A percentile compares a stretch with the other conserved stretches of the same genome.
phyloP scores from a whole-genome alignment of 1,140 invertebrate species.

The Coenobita brevimanus region DNA sequence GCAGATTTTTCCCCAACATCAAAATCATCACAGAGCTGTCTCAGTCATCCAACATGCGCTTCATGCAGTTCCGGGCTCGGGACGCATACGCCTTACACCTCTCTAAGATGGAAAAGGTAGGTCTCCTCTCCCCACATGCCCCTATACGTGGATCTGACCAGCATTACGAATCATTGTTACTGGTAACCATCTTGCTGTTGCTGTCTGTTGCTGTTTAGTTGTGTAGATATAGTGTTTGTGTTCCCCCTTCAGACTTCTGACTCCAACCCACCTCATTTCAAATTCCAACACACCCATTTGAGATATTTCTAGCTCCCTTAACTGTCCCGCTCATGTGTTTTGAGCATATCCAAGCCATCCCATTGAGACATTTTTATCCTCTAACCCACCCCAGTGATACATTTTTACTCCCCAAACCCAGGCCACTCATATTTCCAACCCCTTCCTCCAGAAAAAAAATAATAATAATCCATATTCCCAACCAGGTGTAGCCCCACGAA shows the following conservation, averaged over 20 bases:
- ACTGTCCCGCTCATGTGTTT: too few relatives aligned
- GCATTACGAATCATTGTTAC: constrained; percentile 61
- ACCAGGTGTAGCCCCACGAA: too few relatives aligned
- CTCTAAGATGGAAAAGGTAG: constrained; percentile 99
- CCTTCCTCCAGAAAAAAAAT: too few relatives aligned
- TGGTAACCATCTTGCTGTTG: constrained; percentile 64
- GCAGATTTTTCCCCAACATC: constrained; percentile 98
- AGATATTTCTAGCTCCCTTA: too few relatives aligned
- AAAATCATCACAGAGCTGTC: constrained; percentile 98
- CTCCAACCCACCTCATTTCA: too few relatives aligned
- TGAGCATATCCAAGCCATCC: too few relatives aligned
- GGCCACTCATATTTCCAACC: too few relatives aligned
- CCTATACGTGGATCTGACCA: constrained; percentile 59
- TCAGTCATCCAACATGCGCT: constrained; percentile 98
- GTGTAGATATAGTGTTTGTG: constrained; percentile 55
- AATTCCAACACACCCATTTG: too few relatives aligned
- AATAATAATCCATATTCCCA: too few relatives aligned
- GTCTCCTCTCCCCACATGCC: constrained; percentile 59
- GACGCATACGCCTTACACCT: constrained; percentile 97
- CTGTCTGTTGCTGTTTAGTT: constrained; percentile 41
- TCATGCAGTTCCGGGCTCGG: constrained; percentile 98
- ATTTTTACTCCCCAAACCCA: too few relatives aligned
- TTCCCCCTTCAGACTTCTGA: constrained; percentile 39
- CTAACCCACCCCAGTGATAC: too few relatives aligned
- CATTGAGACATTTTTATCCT: too few relatives aligned